phyloP scores from a whole-genome alignment of 2,888 invertebrate species.

The Phaedon cochleariae region DNA sequence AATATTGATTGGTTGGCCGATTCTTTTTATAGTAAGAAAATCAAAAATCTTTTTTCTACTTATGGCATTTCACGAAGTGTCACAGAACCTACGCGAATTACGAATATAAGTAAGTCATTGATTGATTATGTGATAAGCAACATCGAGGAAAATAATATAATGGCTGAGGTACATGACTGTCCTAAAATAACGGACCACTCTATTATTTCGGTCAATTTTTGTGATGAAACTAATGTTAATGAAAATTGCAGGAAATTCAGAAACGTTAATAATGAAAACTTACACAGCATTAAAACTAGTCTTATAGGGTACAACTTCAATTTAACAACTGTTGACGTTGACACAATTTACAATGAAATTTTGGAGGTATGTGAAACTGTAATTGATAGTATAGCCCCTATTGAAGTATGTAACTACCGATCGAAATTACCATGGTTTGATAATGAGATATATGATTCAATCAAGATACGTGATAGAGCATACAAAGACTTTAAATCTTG shows the following conservation, averaged over 20 bases:
- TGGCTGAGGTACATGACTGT: background rate
- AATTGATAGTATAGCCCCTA: too few relatives aligned
- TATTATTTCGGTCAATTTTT: background rate
- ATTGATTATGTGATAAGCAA: background rate
- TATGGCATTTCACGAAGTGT: background rate
- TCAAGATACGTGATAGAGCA: constrained; percentile 1
- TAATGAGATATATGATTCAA: too few relatives aligned
- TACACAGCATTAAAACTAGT: background rate
- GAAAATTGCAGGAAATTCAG: background rate
- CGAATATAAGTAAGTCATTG: background rate
- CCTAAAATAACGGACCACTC: too few relatives aligned
- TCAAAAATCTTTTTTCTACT: constrained; percentile 2
- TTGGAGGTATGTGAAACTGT: background rate
- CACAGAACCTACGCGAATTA: background rate
- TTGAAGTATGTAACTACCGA: too few relatives aligned
- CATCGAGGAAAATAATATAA: background rate
- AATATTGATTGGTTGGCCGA: too few relatives aligned
- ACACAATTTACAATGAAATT: constrained; percentile 13
- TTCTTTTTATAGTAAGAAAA: too few relatives aligned
- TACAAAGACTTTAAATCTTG: too few relatives aligned
- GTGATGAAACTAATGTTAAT: background rate
- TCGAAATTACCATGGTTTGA: too few relatives aligned
- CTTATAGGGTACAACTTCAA: background rate
- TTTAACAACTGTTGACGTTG: constrained; percentile 1
- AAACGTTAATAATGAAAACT: background rate